phyloP scores from a whole-genome alignment of 2,113 vertebrate species.

The Callospermophilus lateralis region DNA sequence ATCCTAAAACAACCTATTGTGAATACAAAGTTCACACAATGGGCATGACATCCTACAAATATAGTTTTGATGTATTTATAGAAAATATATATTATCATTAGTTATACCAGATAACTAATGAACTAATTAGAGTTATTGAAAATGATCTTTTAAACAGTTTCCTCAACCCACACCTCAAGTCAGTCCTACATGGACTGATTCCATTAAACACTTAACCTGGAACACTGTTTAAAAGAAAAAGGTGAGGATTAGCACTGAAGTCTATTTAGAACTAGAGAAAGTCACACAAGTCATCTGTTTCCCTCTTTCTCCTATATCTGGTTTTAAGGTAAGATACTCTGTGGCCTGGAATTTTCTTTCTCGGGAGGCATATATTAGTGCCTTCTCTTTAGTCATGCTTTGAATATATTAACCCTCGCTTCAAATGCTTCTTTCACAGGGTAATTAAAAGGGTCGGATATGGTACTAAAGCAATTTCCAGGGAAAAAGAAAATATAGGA shows the following conservation, averaged over 20 bases:
- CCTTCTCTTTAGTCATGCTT: not conserved
- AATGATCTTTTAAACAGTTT: conserved; percentile 44
- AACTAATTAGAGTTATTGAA: conserved; percentile 12
- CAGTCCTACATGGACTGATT: not conserved
- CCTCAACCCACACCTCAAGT: not conserved
- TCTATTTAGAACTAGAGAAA: conserved; percentile 23
- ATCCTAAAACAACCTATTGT: not conserved
- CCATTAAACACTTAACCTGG: not conserved
- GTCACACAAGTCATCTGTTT: not conserved
- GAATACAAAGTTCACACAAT: not conserved
- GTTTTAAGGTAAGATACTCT: not conserved
- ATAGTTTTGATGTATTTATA: conserved; percentile 20
- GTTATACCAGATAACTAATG: conserved; percentile 9
- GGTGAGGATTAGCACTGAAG: not conserved
- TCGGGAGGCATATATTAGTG: not conserved
- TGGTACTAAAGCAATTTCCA: not conserved
- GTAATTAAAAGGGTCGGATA: not conserved
- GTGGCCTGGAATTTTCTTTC: conserved; percentile 21
- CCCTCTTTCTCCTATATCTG: not conserved
- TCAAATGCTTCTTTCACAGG: not conserved
- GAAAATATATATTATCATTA: not conserved
- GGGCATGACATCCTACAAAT: conserved; percentile 1
- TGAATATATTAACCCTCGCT: not conserved
- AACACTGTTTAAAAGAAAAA: conserved; percentile 29
- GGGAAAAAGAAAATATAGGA: not conserved